phyloP scores from a whole-genome alignment of 2,113 vertebrate species.

The Poeciliopsis prolifica region DNA sequence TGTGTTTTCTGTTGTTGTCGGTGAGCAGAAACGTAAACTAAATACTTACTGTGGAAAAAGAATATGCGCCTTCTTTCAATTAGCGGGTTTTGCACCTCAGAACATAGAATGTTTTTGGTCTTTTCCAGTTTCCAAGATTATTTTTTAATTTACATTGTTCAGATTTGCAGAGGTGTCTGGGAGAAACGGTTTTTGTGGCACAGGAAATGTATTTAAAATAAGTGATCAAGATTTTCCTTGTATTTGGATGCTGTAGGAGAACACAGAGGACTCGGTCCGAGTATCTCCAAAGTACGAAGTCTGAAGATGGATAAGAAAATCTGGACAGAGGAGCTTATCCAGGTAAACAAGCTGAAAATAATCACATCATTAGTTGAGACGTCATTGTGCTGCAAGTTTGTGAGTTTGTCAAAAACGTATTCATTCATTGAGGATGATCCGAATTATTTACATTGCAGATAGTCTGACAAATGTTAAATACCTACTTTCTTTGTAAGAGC shows the following conservation, averaged over 20 bases:
- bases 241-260: constrained; percentile 77
- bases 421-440: not conserved
- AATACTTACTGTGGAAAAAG: too few species aligned
- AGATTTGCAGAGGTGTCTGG: too few species aligned
- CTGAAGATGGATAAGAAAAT: constrained; percentile 97
- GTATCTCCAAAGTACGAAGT: constrained; percentile 92
- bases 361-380: not conserved
- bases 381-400: not conserved
- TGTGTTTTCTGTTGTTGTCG: not conserved
- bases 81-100: too few species aligned
- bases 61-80: too few species aligned
- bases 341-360: constrained; percentile 77
- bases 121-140: too few species aligned
- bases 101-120: too few species aligned
- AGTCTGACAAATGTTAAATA: not conserved
- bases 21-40: not conserved
- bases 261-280: constrained; percentile 89
- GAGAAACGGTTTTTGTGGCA: too few species aligned
- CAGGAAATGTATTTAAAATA: not conserved
- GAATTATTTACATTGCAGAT: not conserved
- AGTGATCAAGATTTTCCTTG: not conserved
- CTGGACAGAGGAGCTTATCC: constrained; percentile 92
- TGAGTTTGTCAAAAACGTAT: not conserved
- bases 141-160: too few species aligned
- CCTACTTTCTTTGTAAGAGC: not conserved